These are phyloP conservation scores for Girardinus metallicus DNA, from an alignment of 2,797 vertebrate species.

Conservation along the genomic window DNA sequence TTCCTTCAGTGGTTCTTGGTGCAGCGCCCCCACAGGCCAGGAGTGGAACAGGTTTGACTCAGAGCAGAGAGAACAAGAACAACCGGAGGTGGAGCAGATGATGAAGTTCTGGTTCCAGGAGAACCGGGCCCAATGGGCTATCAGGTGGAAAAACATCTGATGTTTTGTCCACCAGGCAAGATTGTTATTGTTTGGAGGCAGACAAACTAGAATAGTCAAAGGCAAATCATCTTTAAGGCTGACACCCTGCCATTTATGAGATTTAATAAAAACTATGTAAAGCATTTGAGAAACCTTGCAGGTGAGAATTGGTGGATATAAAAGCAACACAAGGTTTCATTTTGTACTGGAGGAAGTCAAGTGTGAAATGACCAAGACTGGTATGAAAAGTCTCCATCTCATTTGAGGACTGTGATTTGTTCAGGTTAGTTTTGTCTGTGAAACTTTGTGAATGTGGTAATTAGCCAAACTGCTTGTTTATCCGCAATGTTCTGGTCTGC, in stretches of 20 bases:
- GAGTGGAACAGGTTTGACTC: neutral
- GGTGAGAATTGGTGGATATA: neutral
- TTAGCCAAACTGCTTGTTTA: constrained; percentile 29
- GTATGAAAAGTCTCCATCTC: neutral
- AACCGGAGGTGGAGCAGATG: neutral
- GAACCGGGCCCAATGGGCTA: too few relatives aligned
- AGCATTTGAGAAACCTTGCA: neutral
- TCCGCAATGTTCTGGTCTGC: neutral
- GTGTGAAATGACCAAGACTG: neutral
- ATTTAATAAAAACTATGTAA: neutral
- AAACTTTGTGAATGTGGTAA: constrained; percentile 20
- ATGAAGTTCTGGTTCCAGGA: too few relatives aligned
- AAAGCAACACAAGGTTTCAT: neutral
- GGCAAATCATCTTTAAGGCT: neutral
- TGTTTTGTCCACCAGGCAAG: too few relatives aligned
- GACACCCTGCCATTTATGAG: neutral
- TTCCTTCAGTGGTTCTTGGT: neutral
- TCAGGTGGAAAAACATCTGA: too few relatives aligned
- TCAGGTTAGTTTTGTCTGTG: neutral
- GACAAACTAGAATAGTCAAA: neutral
- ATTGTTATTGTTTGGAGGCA: neutral
- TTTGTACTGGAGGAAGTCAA: neutral
- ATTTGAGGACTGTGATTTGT: neutral
- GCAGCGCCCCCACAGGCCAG: neutral
- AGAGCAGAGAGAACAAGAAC: neutral